These are phyloP conservation scores for Sericinus montela DNA, from an alignment of 2,888 invertebrate species.

Conservation along the genomic window DNA sequence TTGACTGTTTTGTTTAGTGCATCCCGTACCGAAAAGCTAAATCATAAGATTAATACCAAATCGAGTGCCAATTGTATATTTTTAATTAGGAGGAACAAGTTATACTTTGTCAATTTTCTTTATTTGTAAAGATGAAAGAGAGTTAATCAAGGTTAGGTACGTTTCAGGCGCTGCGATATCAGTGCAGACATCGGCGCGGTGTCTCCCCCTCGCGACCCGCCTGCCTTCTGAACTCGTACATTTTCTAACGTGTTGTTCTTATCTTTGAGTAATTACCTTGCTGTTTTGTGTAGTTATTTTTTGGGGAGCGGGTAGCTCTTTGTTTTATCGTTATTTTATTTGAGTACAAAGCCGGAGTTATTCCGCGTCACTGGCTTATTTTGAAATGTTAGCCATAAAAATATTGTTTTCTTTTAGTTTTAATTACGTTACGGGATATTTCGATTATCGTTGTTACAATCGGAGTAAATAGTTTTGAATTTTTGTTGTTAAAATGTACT, in stretches of 20 bases:
- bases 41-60: too few relatives aligned
- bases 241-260: constrained; percentile 56
- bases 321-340: constrained; percentile 30
- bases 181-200: constrained; percentile 22
- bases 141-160: constrained; percentile 29
- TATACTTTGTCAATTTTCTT: constrained; percentile 19
- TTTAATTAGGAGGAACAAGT: background rate
- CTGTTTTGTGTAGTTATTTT: constrained; percentile 56
- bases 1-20: too few relatives aligned
- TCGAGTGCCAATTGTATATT: too few relatives aligned
- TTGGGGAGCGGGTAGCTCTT: constrained; percentile 34
- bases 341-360: constrained; percentile 13
- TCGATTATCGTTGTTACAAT: too few relatives aligned
- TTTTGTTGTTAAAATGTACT: too few relatives aligned
- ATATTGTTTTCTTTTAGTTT: constrained; percentile 11
- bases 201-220: constrained; percentile 22
- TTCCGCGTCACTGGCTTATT: constrained; percentile 13
- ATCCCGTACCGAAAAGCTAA: too few relatives aligned
- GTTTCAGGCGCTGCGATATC: constrained; percentile 27
- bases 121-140: constrained; percentile 19
- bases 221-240: constrained; percentile 39
- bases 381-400: background rate
- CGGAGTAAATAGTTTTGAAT: too few relatives aligned
- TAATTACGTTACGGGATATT: too few relatives aligned
- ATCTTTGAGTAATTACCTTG: constrained; percentile 64